Conservation (phyloP, 2,888 invertebrate species). For the Thera britannica region DNA sequence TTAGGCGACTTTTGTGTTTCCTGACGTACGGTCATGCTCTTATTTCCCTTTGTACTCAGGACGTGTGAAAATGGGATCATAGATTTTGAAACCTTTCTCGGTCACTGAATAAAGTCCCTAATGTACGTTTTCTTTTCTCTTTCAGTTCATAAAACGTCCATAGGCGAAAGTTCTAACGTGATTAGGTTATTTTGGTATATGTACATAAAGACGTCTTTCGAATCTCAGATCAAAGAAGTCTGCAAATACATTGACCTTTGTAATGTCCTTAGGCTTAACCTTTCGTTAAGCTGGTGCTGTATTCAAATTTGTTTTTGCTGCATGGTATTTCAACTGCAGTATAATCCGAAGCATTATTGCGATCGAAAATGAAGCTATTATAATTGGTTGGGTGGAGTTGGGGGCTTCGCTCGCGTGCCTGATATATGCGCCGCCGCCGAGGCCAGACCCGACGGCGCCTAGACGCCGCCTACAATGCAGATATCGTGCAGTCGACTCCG, state of each 20-base stretch:
- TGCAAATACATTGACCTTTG: background rate
- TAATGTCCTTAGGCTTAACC: background rate
- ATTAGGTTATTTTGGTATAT: background rate
- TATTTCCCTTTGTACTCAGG: constrained; percentile 28
- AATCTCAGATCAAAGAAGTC: background rate
- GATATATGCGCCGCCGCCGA: constrained; percentile 80
- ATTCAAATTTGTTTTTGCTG: constrained; percentile 19
- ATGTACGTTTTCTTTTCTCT: constrained; percentile 5
- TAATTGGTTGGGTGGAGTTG: constrained; percentile 60
- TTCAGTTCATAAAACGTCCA: constrained; percentile 12
- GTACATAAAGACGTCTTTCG: background rate
- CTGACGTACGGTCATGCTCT: constrained; percentile 34
- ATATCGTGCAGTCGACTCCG: constrained; percentile 74
- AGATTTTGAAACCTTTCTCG: constrained; percentile 16
- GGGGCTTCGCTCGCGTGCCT: constrained; percentile 72
- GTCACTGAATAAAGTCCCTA: constrained; percentile 17
- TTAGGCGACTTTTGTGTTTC: constrained; percentile 43
- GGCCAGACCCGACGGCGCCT: constrained; percentile 82
- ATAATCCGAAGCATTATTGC: constrained; percentile 56
- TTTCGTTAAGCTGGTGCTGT: constrained; percentile 3
- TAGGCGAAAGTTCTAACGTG: constrained; percentile 2
- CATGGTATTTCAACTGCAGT: constrained; percentile 42
- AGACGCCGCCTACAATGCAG: constrained; percentile 78
- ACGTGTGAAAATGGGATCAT: constrained; percentile 22
- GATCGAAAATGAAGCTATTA: constrained; percentile 70